A percentile compares a stretch with the other conserved stretches of the same genome.
phyloP scores from a whole-genome alignment of 1,140 invertebrate species.

The Drosophila seguyi region DNA sequence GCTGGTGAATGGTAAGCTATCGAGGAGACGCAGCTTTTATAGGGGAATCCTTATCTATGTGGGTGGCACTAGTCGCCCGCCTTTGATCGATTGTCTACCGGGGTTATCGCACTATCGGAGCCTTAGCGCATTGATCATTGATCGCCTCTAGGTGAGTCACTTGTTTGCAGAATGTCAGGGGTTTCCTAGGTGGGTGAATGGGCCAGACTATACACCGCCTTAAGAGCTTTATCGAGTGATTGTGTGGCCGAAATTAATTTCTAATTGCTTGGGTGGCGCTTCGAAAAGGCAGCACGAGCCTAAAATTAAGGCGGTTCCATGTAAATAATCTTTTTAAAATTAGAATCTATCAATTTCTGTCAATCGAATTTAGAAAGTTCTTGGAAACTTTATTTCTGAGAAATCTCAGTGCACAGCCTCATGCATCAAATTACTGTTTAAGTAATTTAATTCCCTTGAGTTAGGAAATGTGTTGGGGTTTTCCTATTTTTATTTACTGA shows the following conservation, averaged over 20 bases:
- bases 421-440: not conserved
- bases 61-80: slow-evolving; percentile 6
- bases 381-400: slow-evolving; percentile 1
- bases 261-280: not conserved
- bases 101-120: not conserved
- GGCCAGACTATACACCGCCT: not conserved
- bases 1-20: slow-evolving; percentile 4
- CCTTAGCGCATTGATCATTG: not conserved
- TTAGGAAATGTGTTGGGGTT: not conserved
- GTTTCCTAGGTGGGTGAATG: slow-evolving; percentile 5
- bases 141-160: slow-evolving; percentile 4
- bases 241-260: not conserved
- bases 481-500: not conserved
- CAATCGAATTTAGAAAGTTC: not conserved
- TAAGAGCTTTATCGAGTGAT: not conserved
- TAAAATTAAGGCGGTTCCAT: not conserved
- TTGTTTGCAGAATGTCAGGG: no score
- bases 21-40: slow-evolving; percentile 28
- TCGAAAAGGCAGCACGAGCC: not conserved
- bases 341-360: slow-evolving; percentile 8
- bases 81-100: slow-evolving; percentile 10
- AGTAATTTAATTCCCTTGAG: not conserved
- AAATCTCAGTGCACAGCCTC: not conserved
- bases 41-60: slow-evolving; percentile 5
- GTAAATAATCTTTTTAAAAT: not conserved